phyloP scores from a whole-genome alignment of 2,113 vertebrate genomes.

The Scartelaos histophorus region DNA sequence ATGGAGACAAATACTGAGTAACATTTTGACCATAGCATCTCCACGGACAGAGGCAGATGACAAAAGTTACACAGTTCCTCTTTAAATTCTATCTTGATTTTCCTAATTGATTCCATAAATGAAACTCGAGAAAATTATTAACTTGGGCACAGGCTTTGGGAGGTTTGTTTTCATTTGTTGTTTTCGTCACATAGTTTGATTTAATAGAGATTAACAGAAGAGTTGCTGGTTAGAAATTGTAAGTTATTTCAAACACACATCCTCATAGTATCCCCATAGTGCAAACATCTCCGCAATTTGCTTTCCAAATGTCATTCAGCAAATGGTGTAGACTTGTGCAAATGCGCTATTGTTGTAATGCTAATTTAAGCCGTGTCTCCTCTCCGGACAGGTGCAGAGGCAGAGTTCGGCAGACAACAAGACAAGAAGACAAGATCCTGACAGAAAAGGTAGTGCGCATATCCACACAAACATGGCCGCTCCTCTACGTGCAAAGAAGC shows the following conservation, averaged over 20 bases:
- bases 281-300: slow-evolving; percentile 19
- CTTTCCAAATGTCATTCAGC: slow-evolving; percentile 39
- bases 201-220: not conserved
- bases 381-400: slow-evolving; percentile 47
- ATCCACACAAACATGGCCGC: slow-evolving; percentile 30
- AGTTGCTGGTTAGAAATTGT: not conserved
- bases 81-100: no score
- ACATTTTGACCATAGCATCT: no score
- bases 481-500: slow-evolving; percentile 31
- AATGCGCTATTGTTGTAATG: slow-evolving; percentile 42
- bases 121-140: not conserved
- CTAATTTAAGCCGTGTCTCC: slow-evolving; percentile 44
- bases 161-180: not conserved
- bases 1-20: no score
- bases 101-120: no score
- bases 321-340: slow-evolving; percentile 11
- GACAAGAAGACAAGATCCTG: slow-evolving; percentile 46
- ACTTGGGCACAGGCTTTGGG: not conserved
- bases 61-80: no score
- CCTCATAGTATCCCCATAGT: not conserved
- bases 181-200: not conserved
- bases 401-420: slow-evolving; percentile 31
- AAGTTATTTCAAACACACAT: not conserved
- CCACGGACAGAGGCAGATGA: no score
- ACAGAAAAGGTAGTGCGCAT: slow-evolving; percentile 42